Conservation (phyloP, 2,113 vertebrate genomes). For the Athene noctua region DNA sequence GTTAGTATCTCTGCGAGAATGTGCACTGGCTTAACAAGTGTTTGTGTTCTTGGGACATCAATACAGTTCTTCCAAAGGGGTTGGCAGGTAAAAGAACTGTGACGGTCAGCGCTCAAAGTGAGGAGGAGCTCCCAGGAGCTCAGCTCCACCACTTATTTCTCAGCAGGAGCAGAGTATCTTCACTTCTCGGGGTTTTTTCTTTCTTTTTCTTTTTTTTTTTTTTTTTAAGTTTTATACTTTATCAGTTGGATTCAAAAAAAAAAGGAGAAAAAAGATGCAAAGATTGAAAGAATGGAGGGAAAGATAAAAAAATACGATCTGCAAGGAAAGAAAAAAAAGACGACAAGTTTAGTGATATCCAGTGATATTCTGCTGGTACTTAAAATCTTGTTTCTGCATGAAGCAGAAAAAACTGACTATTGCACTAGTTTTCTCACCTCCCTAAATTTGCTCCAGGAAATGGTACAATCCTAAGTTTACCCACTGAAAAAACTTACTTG, state of each 20-base stretch:
- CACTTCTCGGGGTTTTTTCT: slow-evolving; percentile 9
- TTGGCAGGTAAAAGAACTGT: slow-evolving; percentile 48
- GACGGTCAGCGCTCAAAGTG: slow-evolving; percentile 53
- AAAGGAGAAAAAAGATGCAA: neutral
- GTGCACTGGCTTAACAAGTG: slow-evolving; percentile 68
- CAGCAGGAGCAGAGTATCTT: slow-evolving; percentile 53
- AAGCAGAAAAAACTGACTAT: neutral
- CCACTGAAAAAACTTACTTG: neutral
- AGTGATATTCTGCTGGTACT: neutral
- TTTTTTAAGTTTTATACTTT: slow-evolving; percentile 25
- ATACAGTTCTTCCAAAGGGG: slow-evolving; percentile 36
- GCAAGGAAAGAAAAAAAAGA: neutral
- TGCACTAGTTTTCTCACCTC: neutral
- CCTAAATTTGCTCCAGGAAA: neutral
- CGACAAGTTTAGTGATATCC: neutral
- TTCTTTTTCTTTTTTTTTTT: neutral
- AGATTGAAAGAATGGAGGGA: slow-evolving; percentile 14
- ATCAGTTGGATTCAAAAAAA: neutral
- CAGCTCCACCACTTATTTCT: slow-evolving; percentile 60
- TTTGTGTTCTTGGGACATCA: slow-evolving; percentile 65
- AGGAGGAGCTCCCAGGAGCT: slow-evolving; percentile 45
- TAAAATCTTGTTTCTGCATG: slow-evolving; percentile 3
- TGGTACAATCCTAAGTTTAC: neutral
- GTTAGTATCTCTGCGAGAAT: slow-evolving; percentile 48
- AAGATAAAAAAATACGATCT: neutral